phyloP scores from a whole-genome alignment of 2,113 vertebrate genomes.

The Istiophorus platypterus region DNA sequence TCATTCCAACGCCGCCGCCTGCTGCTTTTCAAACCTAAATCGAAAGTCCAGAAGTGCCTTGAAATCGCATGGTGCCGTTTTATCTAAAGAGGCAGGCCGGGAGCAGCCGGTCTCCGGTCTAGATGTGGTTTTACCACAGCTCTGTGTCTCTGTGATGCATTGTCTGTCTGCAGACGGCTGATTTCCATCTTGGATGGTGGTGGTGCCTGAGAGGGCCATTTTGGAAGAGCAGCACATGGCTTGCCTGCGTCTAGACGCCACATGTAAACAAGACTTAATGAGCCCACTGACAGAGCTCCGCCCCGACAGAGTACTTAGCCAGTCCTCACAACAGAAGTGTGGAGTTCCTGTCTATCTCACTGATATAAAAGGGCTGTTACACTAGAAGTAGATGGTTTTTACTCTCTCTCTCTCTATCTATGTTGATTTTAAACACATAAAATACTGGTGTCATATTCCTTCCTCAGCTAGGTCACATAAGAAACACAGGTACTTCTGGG shows the following conservation, averaged over 20 bases:
- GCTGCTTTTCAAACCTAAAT: slow-evolving; percentile 56
- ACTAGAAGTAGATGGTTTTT: background rate
- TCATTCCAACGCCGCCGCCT: slow-evolving; percentile 65
- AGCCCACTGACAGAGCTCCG: slow-evolving; percentile 53
- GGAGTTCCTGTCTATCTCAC: slow-evolving; percentile 16
- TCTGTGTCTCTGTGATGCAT: slow-evolving; percentile 61
- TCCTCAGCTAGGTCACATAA: background rate
- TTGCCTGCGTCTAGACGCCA: slow-evolving; percentile 73
- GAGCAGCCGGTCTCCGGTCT: slow-evolving; percentile 31
- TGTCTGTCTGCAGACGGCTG: slow-evolving; percentile 60
- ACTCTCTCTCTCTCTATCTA: no score
- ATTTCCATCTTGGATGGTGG: slow-evolving; percentile 77
- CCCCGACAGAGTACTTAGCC: slow-evolving; percentile 39
- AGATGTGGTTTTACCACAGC: slow-evolving; percentile 37
- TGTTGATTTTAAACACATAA: background rate
- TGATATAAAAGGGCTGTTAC: slow-evolving; percentile 4
- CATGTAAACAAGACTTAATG: slow-evolving; percentile 80
- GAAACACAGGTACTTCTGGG: background rate
- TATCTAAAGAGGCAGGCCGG: slow-evolving; percentile 65
- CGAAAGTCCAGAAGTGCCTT: slow-evolving; percentile 64
- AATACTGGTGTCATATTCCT: background rate
- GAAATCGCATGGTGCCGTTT: slow-evolving; percentile 55
- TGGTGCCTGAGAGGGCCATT: slow-evolving; percentile 55
- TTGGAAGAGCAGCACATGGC: slow-evolving; percentile 66
- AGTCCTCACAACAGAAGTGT: slow-evolving; percentile 51